Conservation (phyloP, 2,888 invertebrate genomes). For the Choristoneura rosaceana region DNA sequence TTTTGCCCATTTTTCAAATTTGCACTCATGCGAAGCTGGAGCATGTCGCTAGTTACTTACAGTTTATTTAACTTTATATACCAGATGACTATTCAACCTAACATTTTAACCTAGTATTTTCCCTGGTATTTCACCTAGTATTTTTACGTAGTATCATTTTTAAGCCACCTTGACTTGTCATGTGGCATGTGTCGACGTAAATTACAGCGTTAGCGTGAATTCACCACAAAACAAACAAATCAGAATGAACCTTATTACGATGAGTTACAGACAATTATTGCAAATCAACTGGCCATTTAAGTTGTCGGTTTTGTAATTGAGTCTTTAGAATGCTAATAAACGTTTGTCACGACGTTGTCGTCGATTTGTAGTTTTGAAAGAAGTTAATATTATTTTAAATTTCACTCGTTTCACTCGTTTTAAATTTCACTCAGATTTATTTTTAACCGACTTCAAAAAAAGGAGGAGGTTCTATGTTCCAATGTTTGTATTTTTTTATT, state of each 20-base stretch:
- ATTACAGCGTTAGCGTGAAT: slow-evolving; percentile 25
- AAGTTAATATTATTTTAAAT: too few species aligned
- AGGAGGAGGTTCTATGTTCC: too few species aligned
- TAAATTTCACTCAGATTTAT: too few species aligned
- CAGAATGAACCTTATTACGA: background rate
- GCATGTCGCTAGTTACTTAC: too few species aligned
- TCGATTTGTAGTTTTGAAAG: background rate
- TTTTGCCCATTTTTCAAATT: too few species aligned
- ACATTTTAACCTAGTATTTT: background rate
- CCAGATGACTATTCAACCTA: too few species aligned
- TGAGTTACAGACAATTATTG: background rate
- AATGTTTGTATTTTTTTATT: too few species aligned
- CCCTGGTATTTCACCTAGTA: background rate
- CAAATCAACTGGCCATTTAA: background rate
- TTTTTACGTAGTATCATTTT: slow-evolving; percentile 13
- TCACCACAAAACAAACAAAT: background rate
- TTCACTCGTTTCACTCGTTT: too few species aligned
- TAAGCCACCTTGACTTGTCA: slow-evolving; percentile 27
- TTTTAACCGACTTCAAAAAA: too few species aligned
- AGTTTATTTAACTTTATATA: too few species aligned
- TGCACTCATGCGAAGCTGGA: too few species aligned
- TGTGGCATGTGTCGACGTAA: slow-evolving; percentile 10
- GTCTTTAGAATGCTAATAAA: background rate
- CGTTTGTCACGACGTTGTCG: background rate
- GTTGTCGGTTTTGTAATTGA: background rate